Conservation (phyloP, 2,113 vertebrate species). For the Thermophis baileyi region DNA sequence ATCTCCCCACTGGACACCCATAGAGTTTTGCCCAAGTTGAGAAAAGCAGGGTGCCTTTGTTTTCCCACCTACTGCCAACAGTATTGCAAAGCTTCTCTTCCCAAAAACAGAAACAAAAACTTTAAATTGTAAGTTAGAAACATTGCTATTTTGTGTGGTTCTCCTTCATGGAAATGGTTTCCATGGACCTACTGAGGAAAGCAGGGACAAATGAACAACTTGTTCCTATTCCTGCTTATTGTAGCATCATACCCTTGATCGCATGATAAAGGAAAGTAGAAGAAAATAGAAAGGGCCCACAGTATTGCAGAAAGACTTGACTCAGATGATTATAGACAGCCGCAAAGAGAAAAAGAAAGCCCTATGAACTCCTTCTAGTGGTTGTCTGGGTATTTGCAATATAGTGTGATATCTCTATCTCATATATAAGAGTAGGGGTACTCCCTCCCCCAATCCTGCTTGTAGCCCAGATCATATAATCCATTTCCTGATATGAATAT, state of each 20-base stretch:
- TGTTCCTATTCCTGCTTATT: background rate
- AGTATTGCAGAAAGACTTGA: background rate
- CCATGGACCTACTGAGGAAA: background rate
- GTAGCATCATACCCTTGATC: background rate
- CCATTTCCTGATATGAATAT: background rate
- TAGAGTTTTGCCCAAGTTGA: background rate
- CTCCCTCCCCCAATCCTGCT: fast-evolving
- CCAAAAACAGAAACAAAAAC: background rate
- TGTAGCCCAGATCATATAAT: background rate
- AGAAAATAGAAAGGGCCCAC: background rate
- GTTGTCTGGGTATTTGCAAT: background rate
- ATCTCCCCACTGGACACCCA: background rate
- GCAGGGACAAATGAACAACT: background rate
- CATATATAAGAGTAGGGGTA: background rate
- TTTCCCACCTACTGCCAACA: background rate
- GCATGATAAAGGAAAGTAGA: background rate
- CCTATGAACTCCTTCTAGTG: background rate
- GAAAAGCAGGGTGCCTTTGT: background rate
- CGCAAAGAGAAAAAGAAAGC: background rate
- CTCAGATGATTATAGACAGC: background rate
- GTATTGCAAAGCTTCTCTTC: background rate
- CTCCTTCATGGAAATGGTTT: background rate
- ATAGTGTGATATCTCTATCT: background rate
- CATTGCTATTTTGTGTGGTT: background rate
- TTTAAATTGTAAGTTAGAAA: background rate